These are phyloP conservation scores for Tauraco erythrolophus DNA, from an alignment of 2,113 vertebrate species.

Conservation along the genomic window DNA sequence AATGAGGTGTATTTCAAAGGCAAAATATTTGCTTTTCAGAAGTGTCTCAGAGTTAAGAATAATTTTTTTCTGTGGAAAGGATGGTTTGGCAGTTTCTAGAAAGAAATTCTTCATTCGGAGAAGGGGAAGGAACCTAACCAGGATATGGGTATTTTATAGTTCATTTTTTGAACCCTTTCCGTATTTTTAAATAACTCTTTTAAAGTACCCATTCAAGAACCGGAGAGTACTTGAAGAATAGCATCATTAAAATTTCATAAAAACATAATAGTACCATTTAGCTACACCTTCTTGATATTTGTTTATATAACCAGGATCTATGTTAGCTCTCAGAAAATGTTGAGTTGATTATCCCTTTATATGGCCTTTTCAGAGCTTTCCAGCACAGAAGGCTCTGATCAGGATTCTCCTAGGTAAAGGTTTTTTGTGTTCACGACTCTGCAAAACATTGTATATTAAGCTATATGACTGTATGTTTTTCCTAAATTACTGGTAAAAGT, in stretches of 20 bases:
- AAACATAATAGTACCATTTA: not conserved
- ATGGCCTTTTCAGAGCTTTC: not conserved
- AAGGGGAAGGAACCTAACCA: not conserved
- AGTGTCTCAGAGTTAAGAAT: not conserved
- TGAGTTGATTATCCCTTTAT: not conserved
- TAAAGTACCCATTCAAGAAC: not conserved
- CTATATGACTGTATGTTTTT: not conserved
- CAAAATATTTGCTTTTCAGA: conserved; percentile 61
- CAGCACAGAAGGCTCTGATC: not conserved
- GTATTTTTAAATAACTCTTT: not conserved
- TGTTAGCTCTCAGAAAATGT: not conserved
- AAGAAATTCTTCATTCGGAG: not conserved
- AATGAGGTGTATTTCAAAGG: conserved; percentile 58
- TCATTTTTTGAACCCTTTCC: not conserved
- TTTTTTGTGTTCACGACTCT: not conserved
- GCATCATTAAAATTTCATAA: conserved; percentile 1
- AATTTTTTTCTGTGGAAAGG: not conserved
- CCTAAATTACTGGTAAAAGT: conserved; percentile 2
- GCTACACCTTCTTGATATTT: not conserved
- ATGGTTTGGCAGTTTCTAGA: conserved; percentile 20
- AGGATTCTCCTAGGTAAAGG: not conserved
- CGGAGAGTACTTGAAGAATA: not conserved
- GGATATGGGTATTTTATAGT: not conserved
- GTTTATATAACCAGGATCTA: not conserved
- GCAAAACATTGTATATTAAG: not conserved